Conservation (phyloP, 1,140 invertebrate genomes). For the Drosophila obscura region DNA sequence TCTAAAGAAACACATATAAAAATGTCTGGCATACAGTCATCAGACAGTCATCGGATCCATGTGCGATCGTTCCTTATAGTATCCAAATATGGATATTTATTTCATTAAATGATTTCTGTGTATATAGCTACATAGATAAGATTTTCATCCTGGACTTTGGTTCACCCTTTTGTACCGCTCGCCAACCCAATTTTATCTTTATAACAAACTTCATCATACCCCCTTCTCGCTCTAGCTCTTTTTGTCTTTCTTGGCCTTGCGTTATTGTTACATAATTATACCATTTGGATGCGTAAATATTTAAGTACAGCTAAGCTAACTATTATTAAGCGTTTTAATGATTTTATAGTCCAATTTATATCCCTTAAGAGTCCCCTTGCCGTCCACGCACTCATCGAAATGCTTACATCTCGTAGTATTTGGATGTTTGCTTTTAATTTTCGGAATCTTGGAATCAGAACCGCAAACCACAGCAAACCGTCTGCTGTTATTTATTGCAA, state of each 20-base stretch:
- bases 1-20: too few relatives aligned
- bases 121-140: too few relatives aligned
- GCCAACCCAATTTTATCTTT: too few relatives aligned
- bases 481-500: slow-evolving; percentile 43
- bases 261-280: slow-evolving; percentile 36
- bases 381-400: slow-evolving; percentile 46
- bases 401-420: slow-evolving; percentile 57
- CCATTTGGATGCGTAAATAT: slow-evolving; percentile 52
- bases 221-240: too few relatives aligned
- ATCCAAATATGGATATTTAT: too few relatives aligned
- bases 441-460: slow-evolving; percentile 57
- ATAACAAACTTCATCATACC: too few relatives aligned
- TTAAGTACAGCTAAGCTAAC: slow-evolving; percentile 54
- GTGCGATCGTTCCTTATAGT: too few relatives aligned
- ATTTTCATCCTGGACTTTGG: too few relatives aligned
- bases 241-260: not conserved
- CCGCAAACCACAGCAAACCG: slow-evolving; percentile 25
- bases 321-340: slow-evolving; percentile 77
- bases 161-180: too few relatives aligned
- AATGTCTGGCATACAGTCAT: too few relatives aligned
- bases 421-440: slow-evolving; percentile 77
- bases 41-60: too few relatives aligned
- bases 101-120: too few relatives aligned
- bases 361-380: slow-evolving; percentile 60
- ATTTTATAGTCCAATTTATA: slow-evolving; percentile 83